Percentiles rank a stretch among this genome's conserved stretches.
phyloP scores from a whole-genome alignment of 2,113 vertebrate genomes.

The Vireo altiloquus region DNA sequence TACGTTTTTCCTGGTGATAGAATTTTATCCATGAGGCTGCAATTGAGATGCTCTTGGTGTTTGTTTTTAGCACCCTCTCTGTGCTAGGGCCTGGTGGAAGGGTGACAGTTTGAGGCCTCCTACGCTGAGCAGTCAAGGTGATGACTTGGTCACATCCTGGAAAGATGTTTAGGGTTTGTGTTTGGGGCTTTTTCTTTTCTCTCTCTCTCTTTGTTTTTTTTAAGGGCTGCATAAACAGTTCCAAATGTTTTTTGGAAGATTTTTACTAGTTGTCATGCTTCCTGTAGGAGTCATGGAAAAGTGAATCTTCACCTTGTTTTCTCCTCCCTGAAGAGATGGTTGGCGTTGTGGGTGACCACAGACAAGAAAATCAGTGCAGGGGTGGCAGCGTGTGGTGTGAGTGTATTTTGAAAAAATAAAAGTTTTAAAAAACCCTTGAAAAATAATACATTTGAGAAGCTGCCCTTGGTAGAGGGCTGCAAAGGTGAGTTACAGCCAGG shows the following conservation, averaged over 20 bases:
- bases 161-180: not conserved
- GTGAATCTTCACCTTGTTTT: constrained; percentile 20
- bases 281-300: constrained; percentile 19
- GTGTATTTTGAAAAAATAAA: not conserved
- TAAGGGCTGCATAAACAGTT: not conserved
- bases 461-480: not conserved
- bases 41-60: not conserved
- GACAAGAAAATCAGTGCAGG: constrained; percentile 14
- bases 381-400: not conserved
- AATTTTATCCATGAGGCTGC: not conserved
- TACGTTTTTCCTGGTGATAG: not conserved
- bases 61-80: not conserved
- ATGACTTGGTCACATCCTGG: not conserved
- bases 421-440: rapidly evolving
- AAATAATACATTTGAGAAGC: not conserved
- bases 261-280: not conserved
- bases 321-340: not conserved
- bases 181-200: not conserved
- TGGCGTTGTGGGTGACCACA: constrained; percentile 52
- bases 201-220: rapidly evolving
- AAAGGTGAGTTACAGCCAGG: not conserved
- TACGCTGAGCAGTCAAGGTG: not conserved
- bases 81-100: not conserved
- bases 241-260: not conserved
- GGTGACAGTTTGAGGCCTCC: not conserved